A percentile compares a stretch with the other conserved stretches of the same genome.
Conservation (phyloP, 1,140 invertebrate genomes). For the Berghia stephanieae region DNA sequence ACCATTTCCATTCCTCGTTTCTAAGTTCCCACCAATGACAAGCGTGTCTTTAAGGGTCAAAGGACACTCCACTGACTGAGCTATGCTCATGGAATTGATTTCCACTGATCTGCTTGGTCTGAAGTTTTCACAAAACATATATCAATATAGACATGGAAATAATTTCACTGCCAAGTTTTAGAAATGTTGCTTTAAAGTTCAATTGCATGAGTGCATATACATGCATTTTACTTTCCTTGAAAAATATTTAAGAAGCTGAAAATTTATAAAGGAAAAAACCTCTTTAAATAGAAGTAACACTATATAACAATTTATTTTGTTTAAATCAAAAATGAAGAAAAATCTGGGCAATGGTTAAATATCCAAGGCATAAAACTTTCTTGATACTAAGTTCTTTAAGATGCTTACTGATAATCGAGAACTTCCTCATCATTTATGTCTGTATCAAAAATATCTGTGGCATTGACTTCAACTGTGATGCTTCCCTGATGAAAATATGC, state of each 20-base stretch:
- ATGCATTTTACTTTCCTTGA: not conserved
- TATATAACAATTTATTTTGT: too few relatives aligned
- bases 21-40: slow-evolving; percentile 74
- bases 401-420: slow-evolving; percentile 34
- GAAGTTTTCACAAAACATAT: not conserved
- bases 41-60: slow-evolving; percentile 85
- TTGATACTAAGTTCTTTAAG: not conserved
- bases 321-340: too few relatives aligned
- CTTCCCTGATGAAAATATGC: slow-evolving; percentile 70
- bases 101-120: slow-evolving; percentile 78
- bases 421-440: slow-evolving; percentile 65
- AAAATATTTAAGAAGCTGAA: not conserved
- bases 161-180: not conserved
- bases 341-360: not conserved
- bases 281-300: not conserved
- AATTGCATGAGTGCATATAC: too few relatives aligned
- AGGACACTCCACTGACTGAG: slow-evolving; percentile 92
- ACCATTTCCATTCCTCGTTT: slow-evolving; percentile 87
- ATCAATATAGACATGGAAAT: not conserved
- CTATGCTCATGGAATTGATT: slow-evolving; percentile 89
- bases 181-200: too few relatives aligned
- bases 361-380: not conserved
- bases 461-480: slow-evolving; percentile 88
- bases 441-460: slow-evolving; percentile 87
- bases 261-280: not conserved